Evolutionary conservation across 2,113 vertebrate genomes (phyloP), one percentile per base, ranked within the genome.

Genomic region (Xiphophorus hellerii): DNA sequence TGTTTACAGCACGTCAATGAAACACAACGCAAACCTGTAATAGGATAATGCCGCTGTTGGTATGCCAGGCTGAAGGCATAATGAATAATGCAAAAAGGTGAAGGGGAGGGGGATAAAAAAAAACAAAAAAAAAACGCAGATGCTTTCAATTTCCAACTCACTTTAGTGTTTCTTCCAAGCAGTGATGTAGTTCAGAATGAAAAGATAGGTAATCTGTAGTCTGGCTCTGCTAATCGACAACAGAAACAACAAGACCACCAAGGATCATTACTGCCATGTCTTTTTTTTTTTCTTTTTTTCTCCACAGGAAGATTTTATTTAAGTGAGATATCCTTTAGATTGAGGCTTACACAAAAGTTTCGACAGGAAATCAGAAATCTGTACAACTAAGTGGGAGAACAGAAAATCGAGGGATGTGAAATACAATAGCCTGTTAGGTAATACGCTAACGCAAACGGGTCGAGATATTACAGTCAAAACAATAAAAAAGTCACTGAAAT

Each of bases 91-190:
- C 58, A 74, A 54, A 66, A 28, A 65, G 28, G 9, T 2, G 9
- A 35, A 35, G 9, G 33, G 8, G 33, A 4, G 33, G 31, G 31
- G 35, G 2, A 0, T 3, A 33, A 33, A 31, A 5, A 31, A 33
- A 33, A 7, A 33, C 1, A 51, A 3, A 27, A 60, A 27, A 28
- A 60, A 31, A 62, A 79, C 66, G 83, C 86, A 90, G 73, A 86
- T 90, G 92, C 78, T 89, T 90, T 65, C 71, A 85, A 84, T 92
- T 84, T 87, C 82, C 86, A 69, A 79, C 78, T 81, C 81, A 82
- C 72, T 62, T 67, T 22, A 2, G 12, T 66, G 73, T 77, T 74
- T 62, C 11, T 27, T 84, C 80, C 80, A 85, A 70, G 35, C 68
- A 67, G 61, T 87, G 82, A 89, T 81, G 84, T 77, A 78, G 83